Base-by-base conservation (phyloP, 2,888 invertebrate species). In the Epinotia nisella region DNA sequence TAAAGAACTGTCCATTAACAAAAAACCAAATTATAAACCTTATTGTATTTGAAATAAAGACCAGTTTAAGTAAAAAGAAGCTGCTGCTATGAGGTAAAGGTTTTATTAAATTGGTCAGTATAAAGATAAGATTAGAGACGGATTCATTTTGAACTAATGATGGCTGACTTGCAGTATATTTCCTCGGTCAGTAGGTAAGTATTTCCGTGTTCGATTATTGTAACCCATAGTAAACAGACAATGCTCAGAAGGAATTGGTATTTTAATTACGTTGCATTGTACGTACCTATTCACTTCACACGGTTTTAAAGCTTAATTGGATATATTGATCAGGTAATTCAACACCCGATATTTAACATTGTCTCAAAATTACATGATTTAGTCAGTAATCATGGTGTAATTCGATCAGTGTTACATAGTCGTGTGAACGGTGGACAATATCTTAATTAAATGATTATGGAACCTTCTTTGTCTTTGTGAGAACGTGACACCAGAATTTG, bases 401-500 rank as follows among this genome's bases (percentile, higher is more conserved):
- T 75, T 73, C 45, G 55, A 74, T 75, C 68, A 69, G 66, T 64
- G 62, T 72, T 64, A 62, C 59, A 66, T 70, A 73, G 62, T 59
- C 70, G 75, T 78, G 78, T 58, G 77, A 77, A 74, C 59, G 49
- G 68, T 64, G 73, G 73, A 76, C 76, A 76, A 77, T 71, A 60
- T 70, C 49, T 71, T 78, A 77, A 77, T 78, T 78, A 77, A 75
- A 68, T 65, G 53, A 67, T 76, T 74, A 74, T 78, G 70, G 74
- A 74, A 76, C 70, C 56, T 65, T 62, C 71, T 74, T 76, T 78
- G 78, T 78, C 59, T 73, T 13, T 24, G 59, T 62, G 70, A 55
- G 68, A 70, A 75, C 65, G 66, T 67, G 56, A 58, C 58, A 72
- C 56, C 56, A 69, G 58, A 62, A 55, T 67, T 73, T 60, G 65